Evolutionary conservation across 2,888 invertebrate species (phyloP).

Genomic region (Sinhomidia bicolor): DNA sequence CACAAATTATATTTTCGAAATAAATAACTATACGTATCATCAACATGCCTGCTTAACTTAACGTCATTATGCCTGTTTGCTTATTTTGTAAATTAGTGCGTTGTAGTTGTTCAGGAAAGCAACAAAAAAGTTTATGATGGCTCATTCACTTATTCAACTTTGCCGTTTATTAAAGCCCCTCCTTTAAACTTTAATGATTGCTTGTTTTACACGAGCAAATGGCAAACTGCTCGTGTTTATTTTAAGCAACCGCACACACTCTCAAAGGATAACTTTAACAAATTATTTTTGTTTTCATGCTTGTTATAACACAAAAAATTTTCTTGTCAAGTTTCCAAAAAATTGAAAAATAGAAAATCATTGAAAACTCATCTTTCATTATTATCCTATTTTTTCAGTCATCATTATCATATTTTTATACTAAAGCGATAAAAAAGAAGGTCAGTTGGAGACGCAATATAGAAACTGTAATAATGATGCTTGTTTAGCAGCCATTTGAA

Average conservation of each 20-base stretch:
- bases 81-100: not conserved
- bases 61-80: too few species aligned
- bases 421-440: not conserved
- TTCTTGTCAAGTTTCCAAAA: slow-evolving; percentile 30
- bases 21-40: too few species aligned
- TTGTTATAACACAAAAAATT: too few species aligned
- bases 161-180: too few species aligned
- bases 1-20: not conserved
- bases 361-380: not conserved
- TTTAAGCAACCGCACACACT: too few species aligned
- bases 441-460: slow-evolving; percentile 6
- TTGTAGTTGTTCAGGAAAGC: not conserved
- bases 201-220: not conserved
- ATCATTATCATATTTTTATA: not conserved
- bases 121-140: not conserved
- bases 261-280: too few species aligned
- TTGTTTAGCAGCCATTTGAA: not conserved
- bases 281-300: too few species aligned
- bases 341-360: not conserved
- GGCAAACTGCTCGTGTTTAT: too few species aligned
- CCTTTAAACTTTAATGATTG: not conserved
- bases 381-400: not conserved
- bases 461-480: not conserved
- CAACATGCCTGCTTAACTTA: not conserved
- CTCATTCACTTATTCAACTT: not conserved